Evolutionary conservation across 2,797 vertebrate species (phyloP).

Genomic region (Arnoldichthys spilopterus): DNA sequence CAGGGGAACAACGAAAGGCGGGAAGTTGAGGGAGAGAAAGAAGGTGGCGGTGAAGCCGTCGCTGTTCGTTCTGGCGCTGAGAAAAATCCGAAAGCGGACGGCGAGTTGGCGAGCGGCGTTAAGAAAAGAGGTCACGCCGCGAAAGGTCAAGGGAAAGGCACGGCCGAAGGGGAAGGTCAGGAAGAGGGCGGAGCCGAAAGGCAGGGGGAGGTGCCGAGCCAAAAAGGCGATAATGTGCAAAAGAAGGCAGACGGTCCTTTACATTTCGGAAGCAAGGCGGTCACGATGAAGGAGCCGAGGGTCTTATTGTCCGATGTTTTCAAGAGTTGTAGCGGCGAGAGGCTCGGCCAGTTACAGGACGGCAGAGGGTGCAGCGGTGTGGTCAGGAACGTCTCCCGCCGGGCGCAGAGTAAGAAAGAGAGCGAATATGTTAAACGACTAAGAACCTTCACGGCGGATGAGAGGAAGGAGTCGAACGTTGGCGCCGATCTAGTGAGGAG

Average conservation of each 20-base stretch:
- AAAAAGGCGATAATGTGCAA: constrained; percentile 1
- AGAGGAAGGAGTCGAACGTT: constrained; percentile 34
- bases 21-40: constrained; percentile 42
- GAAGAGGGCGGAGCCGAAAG: constrained; percentile 33
- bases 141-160: constrained; percentile 12
- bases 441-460: neutral
- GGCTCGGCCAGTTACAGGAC: constrained; percentile 8
- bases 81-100: neutral
- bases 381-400: neutral
- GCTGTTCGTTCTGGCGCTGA: neutral
- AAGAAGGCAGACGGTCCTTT: constrained; percentile 15
- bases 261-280: constrained; percentile 54
- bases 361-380: constrained; percentile 4
- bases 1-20: constrained; percentile 41
- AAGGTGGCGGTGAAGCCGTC: neutral
- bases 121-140: constrained; percentile 6
- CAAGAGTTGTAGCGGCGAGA: constrained; percentile 55
- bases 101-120: neutral
- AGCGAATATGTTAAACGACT: constrained; percentile 9
- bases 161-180: constrained; percentile 35
- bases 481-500: constrained; percentile 41
- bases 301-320: constrained; percentile 77
- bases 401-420: neutral
- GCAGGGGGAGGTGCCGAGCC: constrained; percentile 9
- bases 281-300: constrained; percentile 75